Base-by-base conservation (phyloP, 2,888 invertebrate species). In the Eretmocerus hayati region DNA sequence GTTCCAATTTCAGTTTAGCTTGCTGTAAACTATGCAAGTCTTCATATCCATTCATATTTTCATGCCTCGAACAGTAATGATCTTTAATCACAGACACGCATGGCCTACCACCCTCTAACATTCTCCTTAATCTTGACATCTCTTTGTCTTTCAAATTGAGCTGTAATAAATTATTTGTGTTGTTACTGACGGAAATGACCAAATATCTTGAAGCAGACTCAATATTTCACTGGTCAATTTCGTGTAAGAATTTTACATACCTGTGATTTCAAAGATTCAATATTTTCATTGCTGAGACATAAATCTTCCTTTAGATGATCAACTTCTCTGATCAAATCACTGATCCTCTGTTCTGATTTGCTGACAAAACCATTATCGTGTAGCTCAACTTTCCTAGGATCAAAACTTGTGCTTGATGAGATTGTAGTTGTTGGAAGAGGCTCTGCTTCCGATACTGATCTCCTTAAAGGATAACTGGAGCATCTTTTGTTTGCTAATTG, bases 51-150 rank as follows among this genome's bases (percentile, higher is more conserved):
- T 46, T 43, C 2, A 11, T 4, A 21, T 59, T 74, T 55, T 79
- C 78, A 38, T 77, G 71, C 59, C 77, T 79, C 57, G 76, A 79
- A 58, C 77, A 80, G 57, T 79, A 80, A 62, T 81, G 85, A 59
- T 87, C 85, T 64, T 77, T 81, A 84, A 65, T 78, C 81, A 54
- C 42, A 1, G 81, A 81, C 42, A 74, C 67, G 9, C 80, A 62
- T 0, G 86, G 83, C 54, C 87, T 77, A 2, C 87, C 87, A 40
- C 85, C 85, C 65, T 83, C 78, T n/a, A 87, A 69, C 64, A 87
- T 71, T 53, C 79, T 77, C 62, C 79, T 81, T 15, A 89, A 68
- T 36, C 87, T 75, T 26, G 77, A 67, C 58, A 88, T 85, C 75
- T 89, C 88, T 62, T 79, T 79, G 58, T 87, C 85, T 62, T 68